Evolutionary conservation across 2,797 vertebrate species (phyloP).

Genomic region (Takifugu ocellatus): DNA sequence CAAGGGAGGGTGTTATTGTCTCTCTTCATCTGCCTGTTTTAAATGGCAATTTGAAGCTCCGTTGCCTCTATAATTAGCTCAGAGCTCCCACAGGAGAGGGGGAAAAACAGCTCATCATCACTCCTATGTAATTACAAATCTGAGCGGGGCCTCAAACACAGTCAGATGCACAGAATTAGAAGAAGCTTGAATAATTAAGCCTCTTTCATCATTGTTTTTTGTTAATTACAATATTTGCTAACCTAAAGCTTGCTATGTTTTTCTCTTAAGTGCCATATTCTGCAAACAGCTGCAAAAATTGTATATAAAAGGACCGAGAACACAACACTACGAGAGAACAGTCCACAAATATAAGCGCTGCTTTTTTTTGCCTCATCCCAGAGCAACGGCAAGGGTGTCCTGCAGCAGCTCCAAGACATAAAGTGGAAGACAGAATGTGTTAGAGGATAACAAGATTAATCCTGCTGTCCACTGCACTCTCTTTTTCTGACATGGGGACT

Average conservation of each 20-base stretch:
- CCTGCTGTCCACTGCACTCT: constrained; percentile 41
- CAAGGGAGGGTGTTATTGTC: constrained; percentile 74
- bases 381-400: constrained; percentile 11
- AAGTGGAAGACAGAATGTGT: constrained; percentile 40
- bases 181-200: constrained; percentile 24
- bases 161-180: constrained; percentile 47
- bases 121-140: constrained; percentile 78
- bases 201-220: constrained; percentile 4
- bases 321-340: constrained; percentile 18
- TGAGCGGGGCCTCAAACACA: constrained; percentile 48
- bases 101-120: constrained; percentile 69
- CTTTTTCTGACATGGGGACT: constrained; percentile 22
- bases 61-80: constrained; percentile 80
- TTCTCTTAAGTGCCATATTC: constrained; percentile 22
- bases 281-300: constrained; percentile 28
- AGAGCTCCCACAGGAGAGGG: constrained; percentile 71
- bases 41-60: constrained; percentile 82
- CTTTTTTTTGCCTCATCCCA: constrained; percentile 14
- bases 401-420: constrained; percentile 26
- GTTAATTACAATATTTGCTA: constrained; percentile 6
- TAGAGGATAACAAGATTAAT: constrained; percentile 54
- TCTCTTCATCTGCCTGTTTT: constrained; percentile 77
- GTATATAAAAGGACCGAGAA: constrained; percentile 36
- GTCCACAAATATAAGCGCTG: constrained; percentile 25
- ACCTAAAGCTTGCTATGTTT: constrained; percentile 6